A percentile compares a stretch with the other conserved stretches of the same genome.
These are phyloP conservation scores for Antheraea mylitta DNA, from an alignment of 1,140 invertebrate species.

Conservation along the genomic window DNA sequence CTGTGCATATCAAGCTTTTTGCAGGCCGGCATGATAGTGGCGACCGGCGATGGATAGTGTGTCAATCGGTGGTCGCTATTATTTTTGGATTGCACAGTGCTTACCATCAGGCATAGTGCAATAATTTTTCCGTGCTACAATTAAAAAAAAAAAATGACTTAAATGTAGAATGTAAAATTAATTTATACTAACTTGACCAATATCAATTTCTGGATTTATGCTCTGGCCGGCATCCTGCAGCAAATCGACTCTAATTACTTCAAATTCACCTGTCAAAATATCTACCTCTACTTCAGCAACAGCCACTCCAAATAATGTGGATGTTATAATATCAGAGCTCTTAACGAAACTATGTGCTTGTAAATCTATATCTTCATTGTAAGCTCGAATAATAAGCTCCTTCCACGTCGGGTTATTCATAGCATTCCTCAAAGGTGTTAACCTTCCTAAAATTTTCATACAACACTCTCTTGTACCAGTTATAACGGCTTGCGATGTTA, in stretches of 20 bases:
- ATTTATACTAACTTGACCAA: conserved; percentile 85
- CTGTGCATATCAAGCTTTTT: too few relatives aligned
- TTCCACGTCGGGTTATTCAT: conserved; percentile 82
- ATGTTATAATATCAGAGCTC: conserved; percentile 58
- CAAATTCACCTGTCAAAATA: conserved; percentile 88
- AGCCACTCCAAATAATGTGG: conserved; percentile 59
- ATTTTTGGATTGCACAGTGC: too few relatives aligned
- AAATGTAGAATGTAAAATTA: background rate
- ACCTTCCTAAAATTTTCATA: conserved; percentile 40
- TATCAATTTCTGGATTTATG: conserved; percentile 87
- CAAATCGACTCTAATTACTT: conserved; percentile 85
- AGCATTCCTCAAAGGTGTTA: conserved; percentile 80
- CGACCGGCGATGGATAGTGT: too few relatives aligned
- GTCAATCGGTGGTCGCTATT: too few relatives aligned
- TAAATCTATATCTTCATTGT: conserved; percentile 80
- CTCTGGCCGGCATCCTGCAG: conserved; percentile 87
- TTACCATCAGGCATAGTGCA: too few relatives aligned
- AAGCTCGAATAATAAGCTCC: conserved; percentile 79
- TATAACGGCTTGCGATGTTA: conserved; percentile 6
- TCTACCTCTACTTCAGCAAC: conserved; percentile 87
- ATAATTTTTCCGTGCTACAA: too few relatives aligned
- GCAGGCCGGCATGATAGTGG: too few relatives aligned
- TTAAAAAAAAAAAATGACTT: too few relatives aligned
- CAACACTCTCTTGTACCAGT: conserved; percentile 14
- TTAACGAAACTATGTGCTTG: conserved; percentile 77